Percentiles rank a stretch among this genome's conserved stretches.
Conservation (phyloP, 2,113 vertebrate genomes). For the Eudyptes chrysolophus region DNA sequence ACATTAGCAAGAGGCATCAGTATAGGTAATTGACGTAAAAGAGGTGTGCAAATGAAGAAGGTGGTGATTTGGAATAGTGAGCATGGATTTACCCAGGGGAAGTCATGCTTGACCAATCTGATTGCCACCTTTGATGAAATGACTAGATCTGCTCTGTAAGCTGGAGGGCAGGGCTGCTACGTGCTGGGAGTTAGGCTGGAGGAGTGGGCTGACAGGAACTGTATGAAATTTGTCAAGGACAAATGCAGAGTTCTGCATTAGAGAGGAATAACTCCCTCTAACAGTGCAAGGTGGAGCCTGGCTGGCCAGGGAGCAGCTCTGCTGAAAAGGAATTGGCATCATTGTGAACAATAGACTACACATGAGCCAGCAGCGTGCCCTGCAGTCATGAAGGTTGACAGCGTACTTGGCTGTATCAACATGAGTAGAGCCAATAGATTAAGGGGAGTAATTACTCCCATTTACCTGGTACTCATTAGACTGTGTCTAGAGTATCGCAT, state of each 20-base stretch:
- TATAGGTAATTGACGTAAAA: neutral
- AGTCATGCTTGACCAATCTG: neutral
- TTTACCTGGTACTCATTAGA: neutral
- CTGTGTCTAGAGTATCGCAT: neutral
- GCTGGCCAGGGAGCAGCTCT: neutral
- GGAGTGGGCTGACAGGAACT: neutral
- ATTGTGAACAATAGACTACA: too few species aligned
- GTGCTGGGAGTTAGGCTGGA: neutral
- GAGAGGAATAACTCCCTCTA: neutral
- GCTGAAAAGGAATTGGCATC: neutral
- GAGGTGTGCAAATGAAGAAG: neutral
- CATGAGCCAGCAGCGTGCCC: neutral
- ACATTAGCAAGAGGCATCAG: neutral
- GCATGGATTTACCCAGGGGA: neutral
- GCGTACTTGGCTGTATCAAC: neutral
- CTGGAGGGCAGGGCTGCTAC: neutral
- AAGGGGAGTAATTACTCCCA: neutral
- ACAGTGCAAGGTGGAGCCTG: neutral
- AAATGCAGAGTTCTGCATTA: neutral
- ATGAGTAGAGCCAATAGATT: neutral
- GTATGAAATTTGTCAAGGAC: neutral
- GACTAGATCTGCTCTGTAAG: neutral
- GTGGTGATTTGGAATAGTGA: neutral
- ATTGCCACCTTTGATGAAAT: neutral
- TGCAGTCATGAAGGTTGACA: neutral